Conservation (phyloP, 2,888 invertebrate species). For the Epinotia nisella region DNA sequence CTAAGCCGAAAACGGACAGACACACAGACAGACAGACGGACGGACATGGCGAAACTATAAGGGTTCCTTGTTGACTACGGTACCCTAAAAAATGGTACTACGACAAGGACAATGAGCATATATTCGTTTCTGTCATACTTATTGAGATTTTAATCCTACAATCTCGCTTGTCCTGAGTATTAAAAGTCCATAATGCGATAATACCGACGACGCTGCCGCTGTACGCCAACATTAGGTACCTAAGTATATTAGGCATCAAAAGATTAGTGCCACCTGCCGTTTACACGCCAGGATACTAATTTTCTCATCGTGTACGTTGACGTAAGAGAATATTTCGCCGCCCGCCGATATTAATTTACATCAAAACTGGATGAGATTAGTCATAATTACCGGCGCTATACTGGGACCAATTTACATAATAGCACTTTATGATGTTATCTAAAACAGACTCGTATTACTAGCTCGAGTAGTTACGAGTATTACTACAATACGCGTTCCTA, state of each 20-base stretch:
- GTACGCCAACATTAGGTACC: not conserved
- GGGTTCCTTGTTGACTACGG: no score
- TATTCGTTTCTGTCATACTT: no score
- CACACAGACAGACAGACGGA: no score
- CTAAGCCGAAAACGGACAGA: no score
- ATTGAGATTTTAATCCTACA: no score
- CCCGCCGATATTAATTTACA: slow-evolving; percentile 16
- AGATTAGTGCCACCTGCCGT: slow-evolving; percentile 1
- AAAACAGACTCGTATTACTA: not conserved
- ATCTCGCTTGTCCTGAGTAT: no score
- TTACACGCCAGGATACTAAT: slow-evolving; percentile 2
- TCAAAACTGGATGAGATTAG: slow-evolving; percentile 14
- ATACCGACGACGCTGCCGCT: no score
- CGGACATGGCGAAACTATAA: no score
- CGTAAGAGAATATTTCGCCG: not conserved
- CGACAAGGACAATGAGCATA: no score
- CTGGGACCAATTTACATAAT: slow-evolving; percentile 11
- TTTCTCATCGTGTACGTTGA: not conserved
- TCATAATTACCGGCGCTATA: slow-evolving; percentile 9
- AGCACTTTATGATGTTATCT: not conserved
- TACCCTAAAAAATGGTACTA: no score
- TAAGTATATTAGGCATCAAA: not conserved
- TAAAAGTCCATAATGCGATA: no score
- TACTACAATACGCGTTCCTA: not conserved
- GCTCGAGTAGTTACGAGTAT: not conserved